Evolutionary conservation across 2,113 vertebrate genomes (phyloP), one percentile per base, ranked within the genome.

Genomic region (Odocoileus hemionus): DNA sequence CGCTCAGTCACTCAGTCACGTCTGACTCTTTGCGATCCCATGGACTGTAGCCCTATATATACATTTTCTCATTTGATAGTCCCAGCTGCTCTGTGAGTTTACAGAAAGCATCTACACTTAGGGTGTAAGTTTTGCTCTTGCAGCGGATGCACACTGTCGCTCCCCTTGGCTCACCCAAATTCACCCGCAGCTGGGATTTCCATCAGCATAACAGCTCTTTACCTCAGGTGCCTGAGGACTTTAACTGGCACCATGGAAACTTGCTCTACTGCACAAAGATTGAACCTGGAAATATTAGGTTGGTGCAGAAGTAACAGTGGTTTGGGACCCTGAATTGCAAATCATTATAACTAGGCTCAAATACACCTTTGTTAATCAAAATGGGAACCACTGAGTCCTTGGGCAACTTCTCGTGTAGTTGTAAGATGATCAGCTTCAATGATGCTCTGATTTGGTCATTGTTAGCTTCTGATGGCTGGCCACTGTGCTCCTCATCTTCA

Each of bases 31-130:
- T 36, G 67, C 0, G 5, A 70, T 70, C 67, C 19, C n/a, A 12
- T 23, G 19, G 21, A 26, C 36, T 76, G 70, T 3, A 76, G 70
- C 70, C 36, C 10, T 45, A 4, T 80, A 13, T 9, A 16, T 50
- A 83, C 9, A 19, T 93, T 95, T 95, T 82, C 82, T 74, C 25
- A 33, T 61, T 74, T 70, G 33, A 91, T 61, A 45, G 16, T 58
- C 33, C 64, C 1, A 16, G 7, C 7, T 76, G 52, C 74, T 83
- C 54, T 61, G 26, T 50, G 55, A 74, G 54, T 64, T 45, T 33
- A 52, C 36, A 12, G n/a, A 25, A 74, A n/a, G 30, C 15, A n/a
- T 15, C 30, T n/a, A 8, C 9, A 25, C 54, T 52, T 50, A 4
- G 12, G 54, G 64, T 52, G 7, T 36, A 50, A 54, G 14, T 61